phyloP scores from a whole-genome alignment of 2,113 vertebrate species.

The Phoxinus phoxinus region DNA sequence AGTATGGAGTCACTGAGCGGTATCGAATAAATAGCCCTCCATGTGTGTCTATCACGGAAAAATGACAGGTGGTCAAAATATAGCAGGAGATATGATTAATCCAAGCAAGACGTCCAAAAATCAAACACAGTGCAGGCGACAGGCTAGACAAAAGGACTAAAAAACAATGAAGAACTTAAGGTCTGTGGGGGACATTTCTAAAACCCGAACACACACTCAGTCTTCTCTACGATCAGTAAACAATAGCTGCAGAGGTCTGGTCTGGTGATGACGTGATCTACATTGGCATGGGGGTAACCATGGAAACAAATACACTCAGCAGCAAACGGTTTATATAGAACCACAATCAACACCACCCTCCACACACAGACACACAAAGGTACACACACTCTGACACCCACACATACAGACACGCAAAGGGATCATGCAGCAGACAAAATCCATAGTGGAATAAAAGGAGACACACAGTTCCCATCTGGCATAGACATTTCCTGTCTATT shows the following conservation, averaged over 20 bases:
- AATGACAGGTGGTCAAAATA: slow-evolving; percentile 38
- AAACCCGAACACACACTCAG: slow-evolving; percentile 16
- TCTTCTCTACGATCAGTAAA: slow-evolving; percentile 44
- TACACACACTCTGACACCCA: slow-evolving; percentile 1
- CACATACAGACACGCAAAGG: slow-evolving; percentile 21
- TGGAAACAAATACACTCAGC: slow-evolving; percentile 48
- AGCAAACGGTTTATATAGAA: slow-evolving; percentile 42
- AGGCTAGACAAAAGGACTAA: background rate
- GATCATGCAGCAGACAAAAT: slow-evolving; percentile 3
- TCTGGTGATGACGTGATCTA: slow-evolving; percentile 48
- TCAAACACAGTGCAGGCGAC: background rate
- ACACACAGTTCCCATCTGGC: slow-evolving; percentile 23
- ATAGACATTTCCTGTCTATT: background rate
- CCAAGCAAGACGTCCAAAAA: slow-evolving; percentile 17
- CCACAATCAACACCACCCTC: slow-evolving; percentile 29
- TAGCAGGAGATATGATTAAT: slow-evolving; percentile 13
- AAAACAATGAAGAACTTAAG: background rate
- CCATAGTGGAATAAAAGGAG: slow-evolving; percentile 6
- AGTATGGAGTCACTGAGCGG: slow-evolving; percentile 9
- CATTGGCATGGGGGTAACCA: slow-evolving; percentile 51
- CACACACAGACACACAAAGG: background rate
- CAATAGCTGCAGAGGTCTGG: slow-evolving; percentile 49
- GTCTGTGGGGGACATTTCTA: background rate
- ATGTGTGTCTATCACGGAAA: slow-evolving; percentile 28
- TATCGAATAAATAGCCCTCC: slow-evolving; percentile 23